Conservation (phyloP, 2,113 vertebrate genomes). For the Panthera uncia region DNA sequence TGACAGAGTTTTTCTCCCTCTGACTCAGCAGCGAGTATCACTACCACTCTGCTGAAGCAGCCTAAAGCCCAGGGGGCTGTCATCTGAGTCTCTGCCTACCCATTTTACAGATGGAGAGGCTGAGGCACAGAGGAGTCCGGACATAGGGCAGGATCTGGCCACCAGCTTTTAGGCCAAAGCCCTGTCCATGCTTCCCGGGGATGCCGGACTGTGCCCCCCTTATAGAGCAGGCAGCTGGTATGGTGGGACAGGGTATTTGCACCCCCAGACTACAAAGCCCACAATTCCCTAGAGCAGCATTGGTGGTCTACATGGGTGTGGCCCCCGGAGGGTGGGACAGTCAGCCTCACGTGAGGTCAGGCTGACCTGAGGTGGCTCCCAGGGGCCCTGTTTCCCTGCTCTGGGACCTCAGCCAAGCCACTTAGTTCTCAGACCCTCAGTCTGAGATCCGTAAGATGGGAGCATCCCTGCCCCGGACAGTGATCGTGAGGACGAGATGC, state of each 20-base stretch:
- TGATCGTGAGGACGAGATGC: neutral
- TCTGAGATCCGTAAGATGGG: neutral
- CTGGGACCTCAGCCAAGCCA: neutral
- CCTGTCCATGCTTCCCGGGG: neutral
- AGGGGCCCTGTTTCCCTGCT: neutral
- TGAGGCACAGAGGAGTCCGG: neutral
- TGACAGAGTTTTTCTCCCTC: neutral
- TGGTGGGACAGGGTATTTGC: neutral
- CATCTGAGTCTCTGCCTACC: neutral
- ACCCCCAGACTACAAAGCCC: neutral
- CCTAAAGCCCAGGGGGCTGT: neutral
- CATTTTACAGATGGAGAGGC: neutral
- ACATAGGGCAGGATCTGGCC: neutral
- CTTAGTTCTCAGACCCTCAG: neutral
- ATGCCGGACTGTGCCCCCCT: neutral
- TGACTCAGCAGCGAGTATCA: conserved; percentile 39
- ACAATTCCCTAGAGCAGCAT: neutral
- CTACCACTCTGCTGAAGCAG: neutral
- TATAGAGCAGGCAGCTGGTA: fast-evolving
- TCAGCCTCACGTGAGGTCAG: neutral
- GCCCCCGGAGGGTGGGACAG: neutral
- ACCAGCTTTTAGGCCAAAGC: neutral
- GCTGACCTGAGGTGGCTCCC: neutral
- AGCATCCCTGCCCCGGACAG: neutral
- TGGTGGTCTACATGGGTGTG: neutral